These are phyloP conservation scores for Pelodytes ibericus DNA, from an alignment of 2,797 vertebrate species.

Conservation along the genomic window DNA sequence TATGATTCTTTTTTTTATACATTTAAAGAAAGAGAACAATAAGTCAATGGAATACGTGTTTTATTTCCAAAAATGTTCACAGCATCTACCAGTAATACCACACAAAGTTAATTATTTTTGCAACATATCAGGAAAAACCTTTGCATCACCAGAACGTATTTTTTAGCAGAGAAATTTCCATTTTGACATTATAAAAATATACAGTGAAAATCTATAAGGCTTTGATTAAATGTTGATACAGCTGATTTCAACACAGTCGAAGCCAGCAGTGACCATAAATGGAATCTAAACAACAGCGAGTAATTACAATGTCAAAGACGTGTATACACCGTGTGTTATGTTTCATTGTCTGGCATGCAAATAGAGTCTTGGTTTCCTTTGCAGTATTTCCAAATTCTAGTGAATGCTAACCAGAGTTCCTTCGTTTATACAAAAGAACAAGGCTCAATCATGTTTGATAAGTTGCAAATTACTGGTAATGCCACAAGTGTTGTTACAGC, in stretches of 20 bases:
- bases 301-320: slow-evolving; percentile 84
- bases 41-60: neutral
- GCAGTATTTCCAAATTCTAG: slow-evolving; percentile 81
- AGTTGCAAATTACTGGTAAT: slow-evolving; percentile 86
- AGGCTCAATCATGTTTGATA: slow-evolving; percentile 87
- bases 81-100: slow-evolving; percentile 62
- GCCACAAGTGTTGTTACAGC: slow-evolving; percentile 85
- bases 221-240: slow-evolving; percentile 90
- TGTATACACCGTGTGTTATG: slow-evolving; percentile 84
- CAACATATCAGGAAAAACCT: slow-evolving; percentile 69
- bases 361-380: slow-evolving; percentile 80
- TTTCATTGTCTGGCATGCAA: slow-evolving; percentile 87
- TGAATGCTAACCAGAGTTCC: slow-evolving; percentile 80
- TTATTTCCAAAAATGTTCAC: slow-evolving; percentile 63
- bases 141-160: slow-evolving; percentile 72
- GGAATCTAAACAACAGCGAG: slow-evolving; percentile 84
- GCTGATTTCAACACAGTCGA: slow-evolving; percentile 83
- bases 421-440: slow-evolving; percentile 85
- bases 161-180: slow-evolving; percentile 76
- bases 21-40: neutral
- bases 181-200: slow-evolving; percentile 85
- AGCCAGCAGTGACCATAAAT: slow-evolving; percentile 79
- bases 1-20: no score
- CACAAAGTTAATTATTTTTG: slow-evolving; percentile 73
- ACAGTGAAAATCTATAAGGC: slow-evolving; percentile 80